Conservation (phyloP, 2,113 vertebrate genomes). For the Pungitius pungitius region DNA sequence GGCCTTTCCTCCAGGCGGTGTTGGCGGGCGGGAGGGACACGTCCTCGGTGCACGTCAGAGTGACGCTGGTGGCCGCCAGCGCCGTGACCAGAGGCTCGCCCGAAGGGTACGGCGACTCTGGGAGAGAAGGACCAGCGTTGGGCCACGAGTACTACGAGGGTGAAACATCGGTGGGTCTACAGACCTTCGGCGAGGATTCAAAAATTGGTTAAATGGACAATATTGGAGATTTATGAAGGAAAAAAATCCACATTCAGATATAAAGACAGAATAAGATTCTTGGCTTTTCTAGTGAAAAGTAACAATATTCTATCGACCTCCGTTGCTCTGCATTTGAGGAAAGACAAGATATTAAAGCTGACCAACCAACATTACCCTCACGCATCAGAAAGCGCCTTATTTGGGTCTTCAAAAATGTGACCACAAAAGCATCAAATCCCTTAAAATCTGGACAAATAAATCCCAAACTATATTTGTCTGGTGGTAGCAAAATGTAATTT, state of each 20-base stretch:
- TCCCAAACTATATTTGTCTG: neutral
- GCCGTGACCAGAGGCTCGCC: conserved; percentile 83
- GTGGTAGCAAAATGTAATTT: neutral
- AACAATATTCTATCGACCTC: neutral
- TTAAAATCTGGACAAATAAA: neutral
- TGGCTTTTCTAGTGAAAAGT: neutral
- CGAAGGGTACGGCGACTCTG: conserved; percentile 82
- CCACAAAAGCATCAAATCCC: neutral
- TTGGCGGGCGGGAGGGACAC: conserved; percentile 79
- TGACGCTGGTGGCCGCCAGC: conserved; percentile 78
- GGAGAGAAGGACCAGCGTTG: neutral
- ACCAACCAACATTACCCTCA: neutral
- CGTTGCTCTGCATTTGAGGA: neutral
- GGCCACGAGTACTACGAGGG: neutral
- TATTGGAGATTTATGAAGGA: neutral
- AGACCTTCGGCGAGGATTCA: neutral
- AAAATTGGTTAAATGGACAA: no score
- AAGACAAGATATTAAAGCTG: neutral
- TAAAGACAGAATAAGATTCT: neutral
- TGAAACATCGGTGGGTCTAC: neutral
- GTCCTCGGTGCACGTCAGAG: conserved; percentile 80
- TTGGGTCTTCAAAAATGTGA: neutral
- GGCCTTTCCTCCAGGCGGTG: conserved; percentile 85
- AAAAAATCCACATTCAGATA: neutral
- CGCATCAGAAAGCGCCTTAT: neutral